Base-by-base conservation (phyloP, 2,888 invertebrate genomes). In the Mesorhabditis sp. region DNA sequence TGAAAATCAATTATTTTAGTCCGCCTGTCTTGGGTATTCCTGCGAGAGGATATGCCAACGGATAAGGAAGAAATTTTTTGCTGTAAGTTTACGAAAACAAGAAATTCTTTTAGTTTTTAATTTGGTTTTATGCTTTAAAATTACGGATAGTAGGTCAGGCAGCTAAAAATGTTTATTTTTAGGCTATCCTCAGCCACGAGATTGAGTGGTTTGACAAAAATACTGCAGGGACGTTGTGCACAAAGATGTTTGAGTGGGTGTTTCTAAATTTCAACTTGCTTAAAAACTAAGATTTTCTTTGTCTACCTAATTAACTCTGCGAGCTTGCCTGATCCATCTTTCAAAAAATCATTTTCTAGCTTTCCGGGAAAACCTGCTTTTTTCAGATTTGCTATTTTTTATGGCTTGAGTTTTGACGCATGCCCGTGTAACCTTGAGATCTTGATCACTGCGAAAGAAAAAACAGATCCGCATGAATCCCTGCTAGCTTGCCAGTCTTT, bases 231-330 rank as follows among this genome's bases (percentile, higher is more conserved):
- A 87, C 88, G 74, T 82, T 89, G 58, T 86, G 88, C 3, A 86
- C 86, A 1, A 87, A 88, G 76, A 81, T 89, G 6, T 87, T 88
- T n/a, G 88, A 89, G 89, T 89, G 82, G 80, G 86, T 65, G 7
- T 50, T 43, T 43, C 2, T 42, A 28, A 61, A 3, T 45, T 43
- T 13, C 4, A 13, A 64, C 43, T 13, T 43, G 1, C 42, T 5
- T 15, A 28, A 28, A 28, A 28, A 28, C 28, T 28, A 2, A 28
- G 2, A 28, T 28, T 28, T 28, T 28, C 28, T 28, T 28, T 28
- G 1, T 2, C 2, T 28, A 28, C 1, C 28, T 2, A 28, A 28
- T 28, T 28, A 28, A 28, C 28, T 28, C 28, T 28, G 28, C 28
- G 1, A 28, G 28, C 28, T 28, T 28, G 28, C 28, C 28, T 28